Conservation (phyloP, 2,888 invertebrate genomes). For the Microplitis deprimator region DNA sequence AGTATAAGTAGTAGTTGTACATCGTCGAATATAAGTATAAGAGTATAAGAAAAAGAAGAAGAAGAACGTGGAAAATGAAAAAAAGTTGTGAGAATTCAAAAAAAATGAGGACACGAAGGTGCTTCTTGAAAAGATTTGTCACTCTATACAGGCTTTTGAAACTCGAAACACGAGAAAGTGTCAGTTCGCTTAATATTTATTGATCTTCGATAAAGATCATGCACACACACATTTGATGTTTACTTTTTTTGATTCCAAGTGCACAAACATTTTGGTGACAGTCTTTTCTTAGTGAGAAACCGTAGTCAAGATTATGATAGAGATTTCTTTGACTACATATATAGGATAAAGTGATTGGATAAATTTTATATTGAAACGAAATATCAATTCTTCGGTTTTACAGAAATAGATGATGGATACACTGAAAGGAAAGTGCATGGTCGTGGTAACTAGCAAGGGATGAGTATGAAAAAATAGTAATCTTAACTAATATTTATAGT, state of each 20-base stretch:
- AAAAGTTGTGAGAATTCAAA: constrained; percentile 44
- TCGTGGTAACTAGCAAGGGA: no score
- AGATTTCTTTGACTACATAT: neutral
- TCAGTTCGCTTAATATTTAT: constrained; percentile 21
- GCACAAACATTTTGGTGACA: neutral
- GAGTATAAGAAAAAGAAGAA: constrained; percentile 20
- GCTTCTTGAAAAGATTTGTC: constrained; percentile 36
- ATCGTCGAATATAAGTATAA: neutral
- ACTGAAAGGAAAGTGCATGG: no score
- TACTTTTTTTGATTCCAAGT: neutral
- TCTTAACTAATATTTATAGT: no score
- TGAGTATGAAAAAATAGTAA: no score
- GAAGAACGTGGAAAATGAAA: constrained; percentile 14
- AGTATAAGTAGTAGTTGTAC: neutral
- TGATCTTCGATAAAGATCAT: constrained; percentile 9
- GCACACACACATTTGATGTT: neutral
- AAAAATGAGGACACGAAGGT: constrained; percentile 32
- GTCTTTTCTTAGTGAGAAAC: neutral
- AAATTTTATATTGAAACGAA: neutral
- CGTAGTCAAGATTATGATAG: neutral
- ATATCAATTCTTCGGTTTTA: neutral
- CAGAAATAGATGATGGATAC: neutral
- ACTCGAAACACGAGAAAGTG: constrained; percentile 15
- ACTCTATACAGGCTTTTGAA: constrained; percentile 24
- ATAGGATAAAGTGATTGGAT: neutral